These are phyloP conservation scores for Sisor rabdophorus DNA, from an alignment of 2,113 vertebrate species.

Conservation along the genomic window DNA sequence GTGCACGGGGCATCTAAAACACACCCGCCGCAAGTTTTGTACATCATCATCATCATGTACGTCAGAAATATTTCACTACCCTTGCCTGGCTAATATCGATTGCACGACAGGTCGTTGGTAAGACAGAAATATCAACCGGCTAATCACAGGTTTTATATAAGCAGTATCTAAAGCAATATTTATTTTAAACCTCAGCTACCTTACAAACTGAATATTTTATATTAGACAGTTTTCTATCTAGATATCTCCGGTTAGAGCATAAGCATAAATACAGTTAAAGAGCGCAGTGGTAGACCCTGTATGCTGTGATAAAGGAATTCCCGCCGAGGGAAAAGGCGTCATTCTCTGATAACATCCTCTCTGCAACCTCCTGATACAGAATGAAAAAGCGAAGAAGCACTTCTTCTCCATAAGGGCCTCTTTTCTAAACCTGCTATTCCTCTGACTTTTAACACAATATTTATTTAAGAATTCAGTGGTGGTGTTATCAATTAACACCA, in stretches of 20 bases:
- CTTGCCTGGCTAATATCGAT: constrained; percentile 13
- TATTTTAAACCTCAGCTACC: not conserved
- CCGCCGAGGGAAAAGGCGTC: constrained; percentile 65
- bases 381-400: constrained; percentile 50
- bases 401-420: constrained; percentile 15
- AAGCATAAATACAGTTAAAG: constrained; percentile 8
- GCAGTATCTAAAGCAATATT: not conserved
- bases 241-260: not conserved
- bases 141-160: not conserved
- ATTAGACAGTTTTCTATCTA: not conserved
- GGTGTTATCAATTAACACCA: no score
- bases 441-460: not conserved
- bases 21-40: constrained; percentile 63
- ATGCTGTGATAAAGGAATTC: constrained; percentile 68
- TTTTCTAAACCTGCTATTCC: constrained; percentile 21
- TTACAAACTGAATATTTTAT: not conserved
- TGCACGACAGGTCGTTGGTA: constrained; percentile 29
- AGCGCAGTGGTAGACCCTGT: constrained; percentile 52
- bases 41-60: constrained; percentile 30
- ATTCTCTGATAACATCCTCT: constrained; percentile 58
- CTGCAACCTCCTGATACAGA: constrained; percentile 66
- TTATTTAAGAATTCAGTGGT: no score
- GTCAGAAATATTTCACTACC: constrained; percentile 42
- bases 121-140: not conserved
- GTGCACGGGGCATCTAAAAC: constrained; percentile 36